phyloP scores from a whole-genome alignment of 2,113 vertebrate genomes.

The Suricata suricatta region DNA sequence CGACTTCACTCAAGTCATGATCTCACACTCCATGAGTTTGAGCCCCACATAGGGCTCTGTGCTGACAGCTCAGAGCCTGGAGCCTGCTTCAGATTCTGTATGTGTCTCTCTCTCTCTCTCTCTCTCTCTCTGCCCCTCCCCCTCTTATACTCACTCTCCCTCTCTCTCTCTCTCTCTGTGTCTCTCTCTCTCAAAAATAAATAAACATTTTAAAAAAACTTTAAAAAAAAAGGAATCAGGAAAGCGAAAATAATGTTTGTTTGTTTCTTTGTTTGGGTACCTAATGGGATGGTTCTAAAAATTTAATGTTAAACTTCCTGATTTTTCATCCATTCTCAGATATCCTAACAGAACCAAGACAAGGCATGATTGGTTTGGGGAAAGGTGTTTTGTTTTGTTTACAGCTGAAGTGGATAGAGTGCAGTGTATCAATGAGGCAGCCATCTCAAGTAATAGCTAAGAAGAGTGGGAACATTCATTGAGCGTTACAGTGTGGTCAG shows the following conservation, averaged over 20 bases:
- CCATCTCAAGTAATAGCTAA: background rate
- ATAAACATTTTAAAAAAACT: too few relatives aligned
- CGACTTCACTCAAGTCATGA: too few relatives aligned
- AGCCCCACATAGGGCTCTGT: too few relatives aligned
- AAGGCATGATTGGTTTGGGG: background rate
- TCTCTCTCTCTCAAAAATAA: too few relatives aligned
- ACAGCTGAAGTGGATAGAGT: background rate
- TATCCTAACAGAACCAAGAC: background rate
- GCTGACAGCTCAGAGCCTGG: too few relatives aligned
- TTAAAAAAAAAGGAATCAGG: background rate
- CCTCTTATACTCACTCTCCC: too few relatives aligned
- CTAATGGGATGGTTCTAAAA: background rate
- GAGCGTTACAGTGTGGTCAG: background rate
- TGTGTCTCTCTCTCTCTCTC: too few relatives aligned
- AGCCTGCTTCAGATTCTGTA: too few relatives aligned
- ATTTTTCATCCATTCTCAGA: slow-evolving; percentile 11
- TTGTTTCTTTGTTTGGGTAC: background rate
- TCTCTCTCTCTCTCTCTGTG: too few relatives aligned
- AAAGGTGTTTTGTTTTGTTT: background rate
- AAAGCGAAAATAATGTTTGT: background rate
- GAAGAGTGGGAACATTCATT: background rate
- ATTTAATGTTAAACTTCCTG: background rate
- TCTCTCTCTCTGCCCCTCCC: too few relatives aligned
- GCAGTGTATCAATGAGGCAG: background rate
- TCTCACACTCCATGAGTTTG: too few relatives aligned